phyloP scores from a whole-genome alignment of 2,113 vertebrate genomes.

The Pygoscelis adeliae region DNA sequence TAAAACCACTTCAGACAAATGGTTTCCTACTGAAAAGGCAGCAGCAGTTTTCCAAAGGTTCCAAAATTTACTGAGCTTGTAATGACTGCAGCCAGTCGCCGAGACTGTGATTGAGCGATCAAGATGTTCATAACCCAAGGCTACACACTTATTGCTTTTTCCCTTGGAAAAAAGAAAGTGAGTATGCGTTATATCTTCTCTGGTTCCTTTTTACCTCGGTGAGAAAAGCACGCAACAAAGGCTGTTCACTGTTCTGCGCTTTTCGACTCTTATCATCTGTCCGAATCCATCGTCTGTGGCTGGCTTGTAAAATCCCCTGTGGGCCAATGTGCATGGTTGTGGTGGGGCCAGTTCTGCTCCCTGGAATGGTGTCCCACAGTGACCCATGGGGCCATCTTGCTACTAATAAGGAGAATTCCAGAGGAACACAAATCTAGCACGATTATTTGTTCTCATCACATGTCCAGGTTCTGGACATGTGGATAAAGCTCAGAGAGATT shows the following conservation, averaged over 20 bases:
- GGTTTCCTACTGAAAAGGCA: not conserved
- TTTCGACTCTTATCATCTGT: not conserved
- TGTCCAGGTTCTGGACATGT: not conserved
- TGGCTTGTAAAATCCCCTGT: not conserved
- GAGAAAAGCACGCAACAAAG: not conserved
- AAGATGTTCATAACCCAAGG: slow-evolving; percentile 22
- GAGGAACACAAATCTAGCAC: not conserved
- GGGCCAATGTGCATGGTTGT: fast-evolving
- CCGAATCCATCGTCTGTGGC: not conserved
- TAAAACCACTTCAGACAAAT: not conserved
- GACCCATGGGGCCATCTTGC: not conserved
- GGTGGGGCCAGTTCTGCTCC: not conserved
- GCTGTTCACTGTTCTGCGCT: not conserved
- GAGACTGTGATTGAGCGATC: not conserved
- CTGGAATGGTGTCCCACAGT: not conserved
- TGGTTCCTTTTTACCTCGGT: not conserved
- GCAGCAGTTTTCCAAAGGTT: not conserved
- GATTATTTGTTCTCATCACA: not conserved
- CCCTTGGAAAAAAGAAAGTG: not conserved
- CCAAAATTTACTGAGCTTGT: not conserved
- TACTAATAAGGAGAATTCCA: not conserved
- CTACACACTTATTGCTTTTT: slow-evolving; percentile 42
- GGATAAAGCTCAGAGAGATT: not conserved
- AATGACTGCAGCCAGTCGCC: not conserved
- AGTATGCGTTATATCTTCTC: not conserved